phyloP scores from a whole-genome alignment of 1,140 invertebrate species.

The Macrobrachium nipponense region DNA sequence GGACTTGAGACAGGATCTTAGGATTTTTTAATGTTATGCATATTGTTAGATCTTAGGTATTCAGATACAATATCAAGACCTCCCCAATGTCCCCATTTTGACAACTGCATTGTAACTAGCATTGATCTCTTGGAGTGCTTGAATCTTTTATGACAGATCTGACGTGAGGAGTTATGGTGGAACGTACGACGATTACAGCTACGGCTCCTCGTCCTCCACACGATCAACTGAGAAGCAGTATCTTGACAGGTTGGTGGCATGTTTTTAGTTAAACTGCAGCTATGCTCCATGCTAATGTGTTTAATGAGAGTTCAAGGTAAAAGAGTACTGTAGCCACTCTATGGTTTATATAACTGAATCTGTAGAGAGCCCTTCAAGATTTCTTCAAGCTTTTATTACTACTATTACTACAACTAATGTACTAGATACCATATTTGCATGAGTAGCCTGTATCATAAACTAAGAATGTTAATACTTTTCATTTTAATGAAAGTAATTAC shows the following conservation, averaged over 20 bases:
- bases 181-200: constrained; percentile 18
- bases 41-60: not conserved
- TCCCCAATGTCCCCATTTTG: no score
- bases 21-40: not conserved
- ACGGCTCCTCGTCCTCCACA: constrained; percentile 10
- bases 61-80: no score
- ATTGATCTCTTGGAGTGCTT: not conserved
- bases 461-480: no score
- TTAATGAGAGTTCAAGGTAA: not conserved
- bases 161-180: not conserved
- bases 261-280: not conserved
- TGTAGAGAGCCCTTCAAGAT: no score
- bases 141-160: constrained; percentile 8
- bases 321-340: not conserved
- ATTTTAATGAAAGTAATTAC: no score
- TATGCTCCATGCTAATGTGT: no score
- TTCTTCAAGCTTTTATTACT: no score
- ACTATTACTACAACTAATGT: no score
- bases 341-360: no score
- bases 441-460: no score
- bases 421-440: no score
- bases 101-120: not conserved
- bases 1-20: not conserved
- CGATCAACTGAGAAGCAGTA: constrained; percentile 35
- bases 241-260: constrained; percentile 30